Base-by-base conservation (phyloP, 2,888 invertebrate species). In the Cordylochernes scorpioides region DNA sequence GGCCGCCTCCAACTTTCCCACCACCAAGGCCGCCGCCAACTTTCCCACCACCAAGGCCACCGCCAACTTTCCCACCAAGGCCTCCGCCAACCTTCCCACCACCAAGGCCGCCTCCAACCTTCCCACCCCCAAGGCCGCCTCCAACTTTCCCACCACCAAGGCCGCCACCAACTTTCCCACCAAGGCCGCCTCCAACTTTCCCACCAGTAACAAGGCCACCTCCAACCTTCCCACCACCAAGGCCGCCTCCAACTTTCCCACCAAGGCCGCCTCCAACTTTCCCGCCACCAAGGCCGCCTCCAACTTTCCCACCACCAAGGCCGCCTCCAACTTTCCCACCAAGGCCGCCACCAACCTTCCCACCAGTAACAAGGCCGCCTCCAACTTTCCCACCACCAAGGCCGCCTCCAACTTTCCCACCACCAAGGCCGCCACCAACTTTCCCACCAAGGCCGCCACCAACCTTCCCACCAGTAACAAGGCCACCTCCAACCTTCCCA, bases 21-120 rank as follows among this genome's bases (percentile, higher is more conserved):
- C 41, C 50, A 31, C 41, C 49, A 10, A 49, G 49, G 5, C 39
- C 43, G 18, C 39, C 49, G 1, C 22, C 22, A 2, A 22, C 22
- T 13, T 13, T 12, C 3, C 22, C 22, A 30, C 21, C 21, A 10
- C 21, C 19, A 8, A 18, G 17, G 15, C 17, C 28, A 8, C 27
- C 27, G 49, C 10, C 50, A 49, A 6, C 39, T 43, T 19, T 39
- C 48, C n/a, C 32, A 39, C 10, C 30, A 10, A 8, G 22, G 13
- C 22, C 22, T 12, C 22, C 22, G 5, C 10, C 22, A 4, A 22
- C n/a, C n/a, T n/a, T n/a, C n/a, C n/a, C 12, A 22, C 22, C 22
- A 4, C 22, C 22, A 12, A 22, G 12, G 5, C n/a, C 10, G n/a
- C 25, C 25, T 12, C 12, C 4, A 25, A 25, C 25, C 5, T 9